Percentiles rank a stretch among this genome's conserved stretches.
phyloP scores from a whole-genome alignment of 2,113 vertebrate genomes.

The Atrichornis clamosus region DNA sequence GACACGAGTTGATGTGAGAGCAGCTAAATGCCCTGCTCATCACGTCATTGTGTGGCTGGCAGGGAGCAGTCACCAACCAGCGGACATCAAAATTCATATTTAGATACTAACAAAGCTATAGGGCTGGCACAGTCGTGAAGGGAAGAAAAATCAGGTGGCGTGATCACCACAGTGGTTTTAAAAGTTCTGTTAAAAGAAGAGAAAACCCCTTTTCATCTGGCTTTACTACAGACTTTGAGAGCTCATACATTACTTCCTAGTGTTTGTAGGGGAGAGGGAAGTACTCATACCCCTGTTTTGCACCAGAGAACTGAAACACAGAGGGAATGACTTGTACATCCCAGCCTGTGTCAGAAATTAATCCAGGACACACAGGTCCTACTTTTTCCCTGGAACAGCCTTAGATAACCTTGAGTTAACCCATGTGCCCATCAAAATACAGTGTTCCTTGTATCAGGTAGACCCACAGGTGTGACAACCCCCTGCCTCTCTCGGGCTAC shows the following conservation, averaged over 20 bases:
- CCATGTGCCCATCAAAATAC: background rate
- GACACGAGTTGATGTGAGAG: background rate
- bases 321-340: background rate
- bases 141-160: background rate
- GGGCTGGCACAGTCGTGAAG: background rate
- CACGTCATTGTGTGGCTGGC: background rate
- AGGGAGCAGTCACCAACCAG: background rate
- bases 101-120: background rate
- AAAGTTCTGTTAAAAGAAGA: background rate
- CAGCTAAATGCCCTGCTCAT: background rate
- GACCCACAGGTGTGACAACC: background rate
- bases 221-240: background rate
- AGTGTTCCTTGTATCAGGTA: background rate
- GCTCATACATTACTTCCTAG: background rate
- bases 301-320: background rate
- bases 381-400: background rate
- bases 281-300: accelerated
- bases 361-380: background rate
- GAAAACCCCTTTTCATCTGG: background rate
- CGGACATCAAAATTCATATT: background rate
- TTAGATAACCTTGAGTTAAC: background rate
- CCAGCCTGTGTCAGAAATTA: background rate
- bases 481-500: background rate
- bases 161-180: background rate
- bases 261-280: background rate